Conservation (phyloP, 2,888 invertebrate species). For the Aelia acuminata region DNA sequence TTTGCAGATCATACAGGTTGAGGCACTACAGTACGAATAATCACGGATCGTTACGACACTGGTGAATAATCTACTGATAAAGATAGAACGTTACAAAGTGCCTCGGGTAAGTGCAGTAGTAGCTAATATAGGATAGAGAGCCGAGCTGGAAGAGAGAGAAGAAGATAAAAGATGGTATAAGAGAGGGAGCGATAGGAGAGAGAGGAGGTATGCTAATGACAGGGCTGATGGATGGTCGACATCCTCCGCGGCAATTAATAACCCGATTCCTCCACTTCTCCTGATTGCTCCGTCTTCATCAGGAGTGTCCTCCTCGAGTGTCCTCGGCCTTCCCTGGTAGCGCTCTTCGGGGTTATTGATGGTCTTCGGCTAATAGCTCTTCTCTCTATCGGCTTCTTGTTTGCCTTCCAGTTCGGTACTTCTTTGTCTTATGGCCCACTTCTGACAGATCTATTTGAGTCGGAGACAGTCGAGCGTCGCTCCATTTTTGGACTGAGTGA, state of each 20-base stretch:
- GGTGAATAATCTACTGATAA: neutral
- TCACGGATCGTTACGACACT: neutral
- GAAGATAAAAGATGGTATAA: neutral
- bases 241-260: neutral
- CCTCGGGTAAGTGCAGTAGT: neutral
- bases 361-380: slow-evolving; percentile 4
- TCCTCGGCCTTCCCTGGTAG: too few species aligned
- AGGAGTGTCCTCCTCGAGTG: neutral
- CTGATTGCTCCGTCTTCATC: slow-evolving; percentile 44
- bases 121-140: neutral
- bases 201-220: neutral
- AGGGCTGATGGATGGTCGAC: neutral
- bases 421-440: too few species aligned
- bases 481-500: too few species aligned
- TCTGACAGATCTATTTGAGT: too few species aligned
- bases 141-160: neutral
- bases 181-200: too few species aligned
- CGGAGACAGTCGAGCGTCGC: too few species aligned
- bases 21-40: neutral
- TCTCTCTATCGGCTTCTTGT: neutral
- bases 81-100: neutral
- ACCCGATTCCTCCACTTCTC: slow-evolving; percentile 46
- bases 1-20: too few species aligned
- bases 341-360: slow-evolving; percentile 40
- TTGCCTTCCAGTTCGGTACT: neutral